A percentile compares a stretch with the other conserved stretches of the same genome.
Conservation (phyloP, 2,888 invertebrate species). For the Papilio protenor region DNA sequence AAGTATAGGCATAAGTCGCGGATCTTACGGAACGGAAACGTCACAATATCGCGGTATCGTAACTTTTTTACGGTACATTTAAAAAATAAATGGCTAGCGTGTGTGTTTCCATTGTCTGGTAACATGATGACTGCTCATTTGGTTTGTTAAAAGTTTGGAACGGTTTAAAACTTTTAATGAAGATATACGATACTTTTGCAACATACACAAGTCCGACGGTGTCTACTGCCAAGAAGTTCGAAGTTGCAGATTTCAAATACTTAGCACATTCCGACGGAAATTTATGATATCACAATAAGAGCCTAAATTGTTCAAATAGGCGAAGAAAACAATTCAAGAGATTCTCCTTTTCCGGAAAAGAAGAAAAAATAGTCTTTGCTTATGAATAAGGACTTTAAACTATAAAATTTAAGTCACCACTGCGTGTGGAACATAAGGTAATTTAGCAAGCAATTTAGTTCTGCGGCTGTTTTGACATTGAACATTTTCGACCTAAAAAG, state of each 20-base stretch:
- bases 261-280: background rate
- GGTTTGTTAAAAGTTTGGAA: background rate
- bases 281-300: background rate
- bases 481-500: constrained; percentile 71
- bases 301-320: background rate
- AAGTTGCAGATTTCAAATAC: background rate
- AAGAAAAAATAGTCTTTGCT: background rate
- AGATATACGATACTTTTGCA: constrained; percentile 4
- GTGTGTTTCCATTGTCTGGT: background rate
- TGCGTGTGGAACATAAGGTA: constrained; percentile 54
- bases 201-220: background rate
- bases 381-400: background rate
- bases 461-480: constrained; percentile 78
- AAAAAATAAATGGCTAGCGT: background rate
- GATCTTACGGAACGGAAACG: background rate
- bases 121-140: background rate
- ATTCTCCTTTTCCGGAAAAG: background rate
- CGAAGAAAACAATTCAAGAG: background rate
- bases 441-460: constrained; percentile 69
- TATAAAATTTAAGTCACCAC: constrained; percentile 19
- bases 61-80: background rate
- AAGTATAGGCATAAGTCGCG: constrained; percentile 48
- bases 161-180: constrained; percentile 13
- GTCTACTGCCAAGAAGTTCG: background rate
- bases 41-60: background rate